A percentile compares a stretch with the other conserved stretches of the same genome.
These are phyloP conservation scores for Drosophila nr. medialis DNA, from an alignment of 2,888 invertebrate genomes.

Conservation along the genomic window DNA sequence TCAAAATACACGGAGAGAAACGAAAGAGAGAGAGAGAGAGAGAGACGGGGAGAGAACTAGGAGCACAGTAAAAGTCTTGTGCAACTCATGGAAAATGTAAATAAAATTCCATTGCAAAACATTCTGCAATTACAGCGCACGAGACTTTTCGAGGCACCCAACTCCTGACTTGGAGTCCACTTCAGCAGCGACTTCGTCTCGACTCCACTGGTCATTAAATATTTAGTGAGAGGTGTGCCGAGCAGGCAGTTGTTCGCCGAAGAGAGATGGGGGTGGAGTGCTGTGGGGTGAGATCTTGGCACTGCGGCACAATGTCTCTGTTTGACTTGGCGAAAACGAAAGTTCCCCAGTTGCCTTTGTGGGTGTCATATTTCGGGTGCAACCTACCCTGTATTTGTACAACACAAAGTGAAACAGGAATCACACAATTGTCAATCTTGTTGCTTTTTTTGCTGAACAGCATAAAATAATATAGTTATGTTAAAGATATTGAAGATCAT, in stretches of 20 bases:
- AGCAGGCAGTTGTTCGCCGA: neutral
- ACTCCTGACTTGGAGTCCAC: slow-evolving; percentile 4
- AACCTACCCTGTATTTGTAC: slow-evolving; percentile 9
- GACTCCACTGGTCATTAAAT: slow-evolving; percentile 80
- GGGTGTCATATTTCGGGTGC: slow-evolving; percentile 19
- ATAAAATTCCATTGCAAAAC: slow-evolving; percentile 74
- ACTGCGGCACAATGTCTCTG: slow-evolving; percentile 37
- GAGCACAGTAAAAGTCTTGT: slow-evolving; percentile 51
- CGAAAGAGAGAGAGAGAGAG: neutral
- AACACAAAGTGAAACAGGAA: neutral
- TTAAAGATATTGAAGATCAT: too few relatives aligned
- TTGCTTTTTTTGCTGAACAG: neutral
- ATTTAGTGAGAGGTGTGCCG: slow-evolving; percentile 64
- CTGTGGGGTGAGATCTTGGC: neutral
- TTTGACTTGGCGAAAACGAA: slow-evolving; percentile 47
- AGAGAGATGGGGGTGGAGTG: neutral
- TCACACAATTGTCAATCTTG: neutral
- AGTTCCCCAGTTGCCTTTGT: slow-evolving; percentile 20
- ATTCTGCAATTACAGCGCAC: slow-evolving; percentile 73
- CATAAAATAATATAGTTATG: neutral
- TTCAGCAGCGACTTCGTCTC: slow-evolving; percentile 41
- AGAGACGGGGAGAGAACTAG: slow-evolving; percentile 4
- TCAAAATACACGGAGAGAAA: slow-evolving; percentile 7
- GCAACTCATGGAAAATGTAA: slow-evolving; percentile 76
- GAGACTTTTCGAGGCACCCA: slow-evolving; percentile 28